phyloP scores from a whole-genome alignment of 2,797 vertebrate genomes.

The Cossypha caffra region DNA sequence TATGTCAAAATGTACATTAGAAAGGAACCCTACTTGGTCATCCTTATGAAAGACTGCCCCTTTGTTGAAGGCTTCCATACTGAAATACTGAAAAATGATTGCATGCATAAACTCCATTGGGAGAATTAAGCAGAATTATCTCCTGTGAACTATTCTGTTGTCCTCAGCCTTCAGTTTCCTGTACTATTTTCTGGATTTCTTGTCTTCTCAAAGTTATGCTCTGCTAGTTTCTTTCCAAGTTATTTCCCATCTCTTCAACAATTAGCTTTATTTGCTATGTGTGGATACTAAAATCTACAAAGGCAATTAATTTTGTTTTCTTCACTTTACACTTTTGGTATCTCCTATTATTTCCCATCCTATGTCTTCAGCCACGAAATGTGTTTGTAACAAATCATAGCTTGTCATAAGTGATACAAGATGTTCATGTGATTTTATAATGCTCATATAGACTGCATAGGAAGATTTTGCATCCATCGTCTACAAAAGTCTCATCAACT shows the following conservation, averaged over 20 bases:
- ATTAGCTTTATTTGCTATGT: neutral
- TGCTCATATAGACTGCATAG: neutral
- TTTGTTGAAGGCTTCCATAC: neutral
- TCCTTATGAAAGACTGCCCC: neutral
- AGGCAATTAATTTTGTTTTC: neutral
- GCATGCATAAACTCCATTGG: neutral
- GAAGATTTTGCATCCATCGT: neutral
- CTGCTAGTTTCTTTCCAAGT: neutral
- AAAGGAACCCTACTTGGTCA: neutral
- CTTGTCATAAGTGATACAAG: neutral
- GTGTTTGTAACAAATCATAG: fast-evolving
- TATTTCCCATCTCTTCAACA: neutral
- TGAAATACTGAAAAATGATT: neutral
- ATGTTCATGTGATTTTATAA: neutral
- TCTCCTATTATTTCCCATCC: neutral
- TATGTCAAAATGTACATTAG: neutral
- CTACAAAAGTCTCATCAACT: neutral
- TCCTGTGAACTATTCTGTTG: neutral
- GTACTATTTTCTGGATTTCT: neutral
- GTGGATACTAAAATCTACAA: neutral
- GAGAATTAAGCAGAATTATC: neutral
- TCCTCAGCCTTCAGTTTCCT: neutral
- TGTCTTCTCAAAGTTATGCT: neutral
- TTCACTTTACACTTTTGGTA: neutral
- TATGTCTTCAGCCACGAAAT: neutral